Conservation (phyloP, 2,113 vertebrate species). For the Rafetus swinhoei region DNA sequence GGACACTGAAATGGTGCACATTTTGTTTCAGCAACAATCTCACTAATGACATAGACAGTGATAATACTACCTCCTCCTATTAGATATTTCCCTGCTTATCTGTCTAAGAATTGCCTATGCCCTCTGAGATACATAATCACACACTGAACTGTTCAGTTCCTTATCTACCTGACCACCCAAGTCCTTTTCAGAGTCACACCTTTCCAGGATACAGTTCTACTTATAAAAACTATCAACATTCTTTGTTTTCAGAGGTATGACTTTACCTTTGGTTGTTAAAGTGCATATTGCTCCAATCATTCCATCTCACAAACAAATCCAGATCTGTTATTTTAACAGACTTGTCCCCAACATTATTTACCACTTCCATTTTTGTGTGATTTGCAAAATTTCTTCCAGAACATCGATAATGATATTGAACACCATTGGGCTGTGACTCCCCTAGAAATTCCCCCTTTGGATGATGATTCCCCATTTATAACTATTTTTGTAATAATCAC, state of each 20-base stretch:
- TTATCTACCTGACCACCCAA: background rate
- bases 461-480: background rate
- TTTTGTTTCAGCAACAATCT: background rate
- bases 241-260: background rate
- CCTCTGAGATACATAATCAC: background rate
- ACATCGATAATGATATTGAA: constrained; percentile 36
- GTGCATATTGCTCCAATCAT: background rate
- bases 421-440: background rate
- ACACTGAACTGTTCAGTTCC: rapidly evolving
- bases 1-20: background rate
- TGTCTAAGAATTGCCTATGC: background rate
- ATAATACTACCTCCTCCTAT: background rate
- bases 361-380: background rate
- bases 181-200: background rate
- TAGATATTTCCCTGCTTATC: background rate
- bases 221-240: background rate
- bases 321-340: background rate
- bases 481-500: background rate
- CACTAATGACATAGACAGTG: no score
- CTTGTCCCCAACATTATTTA: background rate
- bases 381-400: constrained; percentile 9
- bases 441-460: background rate
- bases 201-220: background rate
- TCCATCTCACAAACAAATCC: background rate
- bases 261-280: background rate